phyloP scores from a whole-genome alignment of 92 coral and sea anemone species.

The Meandrina meandrites region DNA sequence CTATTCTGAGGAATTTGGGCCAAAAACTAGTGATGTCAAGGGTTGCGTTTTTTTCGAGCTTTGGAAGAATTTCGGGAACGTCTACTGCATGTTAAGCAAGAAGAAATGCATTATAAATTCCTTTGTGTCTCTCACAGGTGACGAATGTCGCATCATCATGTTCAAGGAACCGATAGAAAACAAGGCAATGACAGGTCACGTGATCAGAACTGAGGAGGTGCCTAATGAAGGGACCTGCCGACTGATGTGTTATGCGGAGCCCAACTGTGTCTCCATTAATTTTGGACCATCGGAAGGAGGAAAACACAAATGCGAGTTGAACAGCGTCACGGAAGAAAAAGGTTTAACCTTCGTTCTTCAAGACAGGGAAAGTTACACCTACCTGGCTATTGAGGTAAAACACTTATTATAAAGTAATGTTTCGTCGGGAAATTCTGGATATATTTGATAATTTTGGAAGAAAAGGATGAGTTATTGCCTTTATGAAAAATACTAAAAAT shows the following conservation, averaged over 20 bases:
- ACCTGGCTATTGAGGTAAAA: neutral
- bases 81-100: too few species aligned
- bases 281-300: neutral
- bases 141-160: neutral
- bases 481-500: too few species aligned
- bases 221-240: neutral
- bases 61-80: too few species aligned
- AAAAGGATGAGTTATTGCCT: too few species aligned
- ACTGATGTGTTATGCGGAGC: neutral
- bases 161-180: slow-evolving; percentile 14
- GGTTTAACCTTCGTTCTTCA: neutral
- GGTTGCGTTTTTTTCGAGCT: too few species aligned
- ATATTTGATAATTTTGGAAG: too few species aligned
- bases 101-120: too few species aligned
- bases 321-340: neutral
- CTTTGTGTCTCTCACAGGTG: neutral
- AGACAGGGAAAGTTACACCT: neutral
- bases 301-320: neutral
- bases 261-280: slow-evolving; percentile 5
- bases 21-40: too few species aligned
- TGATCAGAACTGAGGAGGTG: neutral
- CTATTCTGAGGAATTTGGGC: too few species aligned
- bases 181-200: neutral
- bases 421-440: neutral
- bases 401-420: too few species aligned